Percentiles rank a stretch among this genome's conserved stretches.
Conservation (phyloP, 2,888 invertebrate genomes). For the Aquatica leii region DNA sequence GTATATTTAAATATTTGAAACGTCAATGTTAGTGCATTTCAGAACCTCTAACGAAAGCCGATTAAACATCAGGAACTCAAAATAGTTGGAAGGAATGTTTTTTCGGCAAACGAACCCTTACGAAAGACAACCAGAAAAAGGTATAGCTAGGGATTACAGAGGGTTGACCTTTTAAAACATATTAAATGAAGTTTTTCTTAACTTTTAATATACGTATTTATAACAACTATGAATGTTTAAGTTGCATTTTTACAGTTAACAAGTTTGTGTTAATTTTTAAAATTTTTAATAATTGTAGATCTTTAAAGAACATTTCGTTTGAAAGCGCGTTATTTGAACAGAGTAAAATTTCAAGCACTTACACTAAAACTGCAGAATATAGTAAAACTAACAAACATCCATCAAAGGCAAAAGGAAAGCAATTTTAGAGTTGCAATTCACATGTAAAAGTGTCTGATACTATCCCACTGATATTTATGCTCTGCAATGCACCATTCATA, state of each 20-base stretch:
- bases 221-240: no score
- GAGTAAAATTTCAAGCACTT: conserved; percentile 13
- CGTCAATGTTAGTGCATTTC: not conserved
- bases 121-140: conserved; percentile 26
- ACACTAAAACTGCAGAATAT: conserved; percentile 15
- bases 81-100: conserved; percentile 30
- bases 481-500: conserved; percentile 36
- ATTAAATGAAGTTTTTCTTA: not conserved
- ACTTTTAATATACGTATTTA: no score
- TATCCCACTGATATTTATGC: conserved; percentile 38
- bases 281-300: not conserved
- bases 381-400: conserved; percentile 33
- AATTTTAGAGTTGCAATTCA: conserved; percentile 40
- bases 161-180: conserved; percentile 25
- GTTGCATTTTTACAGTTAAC: no score
- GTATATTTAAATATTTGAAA: no score
- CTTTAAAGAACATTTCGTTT: not conserved
- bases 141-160: conserved; percentile 20
- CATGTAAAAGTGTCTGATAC: conserved; percentile 42
- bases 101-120: conserved; percentile 27
- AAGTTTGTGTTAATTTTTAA: not conserved
- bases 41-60: conserved; percentile 20
- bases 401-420: conserved; percentile 37
- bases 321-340: conserved; percentile 2
- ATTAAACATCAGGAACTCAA: conserved; percentile 28